phyloP scores from a whole-genome alignment of 2,797 vertebrate species.

The Silurus lanzhouensis region DNA sequence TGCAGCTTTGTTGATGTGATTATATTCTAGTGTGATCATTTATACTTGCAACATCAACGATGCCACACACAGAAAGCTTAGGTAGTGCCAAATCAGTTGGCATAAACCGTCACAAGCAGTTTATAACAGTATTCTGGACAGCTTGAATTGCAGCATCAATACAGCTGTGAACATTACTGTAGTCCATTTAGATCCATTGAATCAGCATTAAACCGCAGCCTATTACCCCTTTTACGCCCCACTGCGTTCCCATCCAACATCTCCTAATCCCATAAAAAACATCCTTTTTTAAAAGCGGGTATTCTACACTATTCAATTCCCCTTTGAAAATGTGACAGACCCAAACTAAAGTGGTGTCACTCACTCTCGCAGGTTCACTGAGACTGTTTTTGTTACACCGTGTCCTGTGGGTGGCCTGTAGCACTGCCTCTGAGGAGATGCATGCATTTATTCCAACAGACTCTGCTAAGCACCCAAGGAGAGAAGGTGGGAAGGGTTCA shows the following conservation, averaged over 20 bases:
- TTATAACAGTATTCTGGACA: neutral
- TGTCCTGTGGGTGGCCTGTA: slow-evolving; percentile 16
- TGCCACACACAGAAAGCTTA: neutral
- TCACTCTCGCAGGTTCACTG: neutral
- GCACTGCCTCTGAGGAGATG: slow-evolving; percentile 18
- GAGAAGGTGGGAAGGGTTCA: slow-evolving; percentile 12
- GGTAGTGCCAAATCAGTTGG: neutral
- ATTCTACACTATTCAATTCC: neutral
- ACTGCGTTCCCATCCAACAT: neutral
- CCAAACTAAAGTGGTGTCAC: neutral
- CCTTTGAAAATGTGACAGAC: neutral
- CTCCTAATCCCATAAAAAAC: neutral
- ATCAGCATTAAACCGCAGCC: slow-evolving; percentile 13
- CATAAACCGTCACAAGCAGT: neutral
- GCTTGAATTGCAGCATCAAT: slow-evolving; percentile 17
- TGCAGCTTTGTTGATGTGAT: neutral
- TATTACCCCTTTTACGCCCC: slow-evolving; percentile 5
- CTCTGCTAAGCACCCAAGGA: slow-evolving; percentile 16
- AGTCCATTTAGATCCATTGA: slow-evolving; percentile 18
- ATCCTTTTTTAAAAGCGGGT: neutral
- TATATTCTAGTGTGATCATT: neutral
- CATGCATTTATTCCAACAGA: slow-evolving; percentile 47
- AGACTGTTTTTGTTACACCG: neutral
- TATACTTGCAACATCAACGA: neutral
- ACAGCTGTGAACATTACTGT: slow-evolving; percentile 4